Evolutionary conservation across 1,140 invertebrate species (phyloP).

Genomic region (Colletes gigas): DNA sequence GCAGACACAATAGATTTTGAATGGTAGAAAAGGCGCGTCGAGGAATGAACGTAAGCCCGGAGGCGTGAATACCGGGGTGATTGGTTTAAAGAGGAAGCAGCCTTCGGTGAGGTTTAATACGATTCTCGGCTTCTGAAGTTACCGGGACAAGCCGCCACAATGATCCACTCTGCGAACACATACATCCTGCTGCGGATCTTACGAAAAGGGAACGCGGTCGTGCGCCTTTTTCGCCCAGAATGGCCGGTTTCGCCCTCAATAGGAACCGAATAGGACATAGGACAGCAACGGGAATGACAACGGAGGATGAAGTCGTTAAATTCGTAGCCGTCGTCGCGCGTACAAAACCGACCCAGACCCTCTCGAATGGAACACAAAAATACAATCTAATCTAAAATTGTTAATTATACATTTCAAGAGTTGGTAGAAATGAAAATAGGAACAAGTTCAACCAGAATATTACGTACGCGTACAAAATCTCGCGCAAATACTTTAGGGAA

Average conservation of each 20-base stretch:
- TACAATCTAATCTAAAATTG: too few relatives aligned
- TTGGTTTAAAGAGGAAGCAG: conserved; percentile 69
- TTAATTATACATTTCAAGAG: too few relatives aligned
- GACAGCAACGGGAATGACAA: conserved; percentile 29
- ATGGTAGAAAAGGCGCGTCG: conserved; percentile 1
- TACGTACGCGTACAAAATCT: too few relatives aligned
- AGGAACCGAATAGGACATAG: conserved; percentile 36
- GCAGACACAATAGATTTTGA: conserved; percentile 41
- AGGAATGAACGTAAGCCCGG: conserved; percentile 11
- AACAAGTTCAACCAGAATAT: background rate
- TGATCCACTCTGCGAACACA: conserved; percentile 48
- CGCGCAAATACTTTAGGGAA: too few relatives aligned
- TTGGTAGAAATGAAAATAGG: background rate
- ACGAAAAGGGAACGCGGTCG: conserved; percentile 35
- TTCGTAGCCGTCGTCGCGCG: background rate
- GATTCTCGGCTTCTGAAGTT: conserved; percentile 58
- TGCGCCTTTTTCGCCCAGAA: conserved; percentile 24
- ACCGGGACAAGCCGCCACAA: conserved; percentile 43
- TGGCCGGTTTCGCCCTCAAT: conserved; percentile 31
- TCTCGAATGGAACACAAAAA: background rate
- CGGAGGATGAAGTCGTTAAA: conserved; percentile 56
- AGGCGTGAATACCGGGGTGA: conserved; percentile 70
- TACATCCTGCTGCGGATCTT: conserved; percentile 32
- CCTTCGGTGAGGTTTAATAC: conserved; percentile 47
- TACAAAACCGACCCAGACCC: background rate